Evolutionary conservation across 2,113 vertebrate species (phyloP).

Genomic region (Varanus salvator): DNA sequence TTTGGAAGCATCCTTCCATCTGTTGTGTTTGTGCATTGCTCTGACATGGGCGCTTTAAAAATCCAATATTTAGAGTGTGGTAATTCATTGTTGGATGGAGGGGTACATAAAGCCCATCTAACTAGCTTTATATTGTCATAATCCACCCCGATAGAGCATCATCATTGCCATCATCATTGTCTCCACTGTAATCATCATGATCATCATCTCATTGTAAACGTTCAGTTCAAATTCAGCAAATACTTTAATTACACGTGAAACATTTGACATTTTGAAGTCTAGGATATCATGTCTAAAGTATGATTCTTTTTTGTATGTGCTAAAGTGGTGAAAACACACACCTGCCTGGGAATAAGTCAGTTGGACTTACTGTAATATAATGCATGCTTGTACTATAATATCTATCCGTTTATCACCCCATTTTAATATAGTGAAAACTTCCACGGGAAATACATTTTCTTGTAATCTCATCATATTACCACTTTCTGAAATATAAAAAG

Average conservation of each 20-base stretch:
- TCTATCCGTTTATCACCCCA: not conserved
- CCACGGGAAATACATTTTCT: not conserved
- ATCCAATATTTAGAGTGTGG: constrained; percentile 8
- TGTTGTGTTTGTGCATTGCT: not conserved
- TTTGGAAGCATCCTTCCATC: constrained; percentile 8
- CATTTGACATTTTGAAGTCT: not conserved
- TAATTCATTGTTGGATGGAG: constrained; percentile 11
- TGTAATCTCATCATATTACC: not conserved
- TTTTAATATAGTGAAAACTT: not conserved
- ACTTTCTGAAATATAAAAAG: not conserved
- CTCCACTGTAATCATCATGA: too few species aligned
- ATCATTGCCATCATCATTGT: too few species aligned
- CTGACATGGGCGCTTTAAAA: not conserved
- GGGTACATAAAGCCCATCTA: not conserved
- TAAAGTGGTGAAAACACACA: not conserved
- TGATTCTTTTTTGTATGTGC: not conserved
- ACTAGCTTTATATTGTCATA: too few species aligned
- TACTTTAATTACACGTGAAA: not conserved
- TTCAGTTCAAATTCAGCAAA: not conserved
- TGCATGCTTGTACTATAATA: not conserved
- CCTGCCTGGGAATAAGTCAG: not conserved
- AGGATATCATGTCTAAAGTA: not conserved
- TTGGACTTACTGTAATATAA: not conserved
- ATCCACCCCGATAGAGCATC: too few species aligned
- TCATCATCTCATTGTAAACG: not conserved